Percentiles rank a stretch among this genome's conserved stretches.
Conservation (phyloP, 2,113 vertebrate genomes). For the Brachyhypopomus occidentalis region DNA sequence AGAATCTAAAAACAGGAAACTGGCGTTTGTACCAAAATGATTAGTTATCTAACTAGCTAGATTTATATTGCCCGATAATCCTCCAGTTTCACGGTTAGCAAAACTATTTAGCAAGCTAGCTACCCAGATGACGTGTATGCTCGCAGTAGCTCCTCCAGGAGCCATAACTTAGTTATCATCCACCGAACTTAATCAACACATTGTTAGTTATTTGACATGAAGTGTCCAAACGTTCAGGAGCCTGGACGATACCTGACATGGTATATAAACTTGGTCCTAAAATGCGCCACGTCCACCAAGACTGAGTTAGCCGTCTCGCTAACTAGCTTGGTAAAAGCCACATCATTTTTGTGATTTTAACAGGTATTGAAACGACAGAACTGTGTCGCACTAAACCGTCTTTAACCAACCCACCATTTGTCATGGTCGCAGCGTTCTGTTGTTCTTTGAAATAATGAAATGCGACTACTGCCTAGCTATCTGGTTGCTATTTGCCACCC, state of each 20-base stretch:
- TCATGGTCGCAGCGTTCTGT: slow-evolving; percentile 68
- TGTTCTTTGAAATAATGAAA: slow-evolving; percentile 19
- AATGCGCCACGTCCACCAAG: slow-evolving; percentile 41
- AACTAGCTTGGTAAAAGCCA: neutral
- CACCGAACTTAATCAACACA: no score
- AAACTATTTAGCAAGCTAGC: neutral
- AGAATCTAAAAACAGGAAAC: no score
- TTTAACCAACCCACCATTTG: slow-evolving; percentile 68
- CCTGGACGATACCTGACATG: neutral
- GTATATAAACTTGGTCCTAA: neutral
- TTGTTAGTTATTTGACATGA: neutral
- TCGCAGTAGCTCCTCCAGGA: neutral
- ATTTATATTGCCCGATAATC: neutral
- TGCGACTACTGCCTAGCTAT: neutral
- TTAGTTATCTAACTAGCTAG: neutral
- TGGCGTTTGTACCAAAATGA: neutral
- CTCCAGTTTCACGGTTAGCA: neutral
- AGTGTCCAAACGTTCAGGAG: neutral
- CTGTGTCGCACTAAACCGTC: neutral
- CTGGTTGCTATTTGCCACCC: slow-evolving; percentile 47
- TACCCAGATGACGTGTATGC: neutral
- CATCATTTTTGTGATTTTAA: neutral
- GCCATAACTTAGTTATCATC: neutral
- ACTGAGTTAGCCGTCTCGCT: slow-evolving; percentile 27
- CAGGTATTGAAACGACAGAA: neutral